Base-by-base conservation (phyloP, 64 coral and sea anemone species). In the Dendronephthya gigantea region DNA sequence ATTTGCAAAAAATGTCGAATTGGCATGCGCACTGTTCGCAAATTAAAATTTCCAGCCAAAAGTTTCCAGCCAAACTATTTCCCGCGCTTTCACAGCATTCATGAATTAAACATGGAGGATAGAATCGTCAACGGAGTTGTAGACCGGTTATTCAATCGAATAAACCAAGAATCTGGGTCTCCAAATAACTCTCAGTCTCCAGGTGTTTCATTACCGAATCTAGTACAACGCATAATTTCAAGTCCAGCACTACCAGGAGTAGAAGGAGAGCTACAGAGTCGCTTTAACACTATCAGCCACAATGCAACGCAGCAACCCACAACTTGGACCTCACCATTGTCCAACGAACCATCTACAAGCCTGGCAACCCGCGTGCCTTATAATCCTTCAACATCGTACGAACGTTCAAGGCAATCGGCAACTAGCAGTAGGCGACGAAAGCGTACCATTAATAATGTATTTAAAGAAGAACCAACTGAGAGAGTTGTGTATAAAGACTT, bases 41-140 rank as follows among this genome's bases (percentile, higher is more conserved):
- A n/a, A n/a, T n/a, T n/a, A n/a, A n/a, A n/a, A n/a, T n/a, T n/a
- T n/a, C n/a, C n/a, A n/a, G n/a, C n/a, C n/a, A n/a, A n/a, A n/a
- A 11, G 23, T 74, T 74, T 74, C 68, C 17, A 0, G 68, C 68
- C n/a, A 74, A 74, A 30, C 32, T 74, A n/a, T n/a, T n/a, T n/a
- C n/a, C n/a, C n/a, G n/a, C n/a, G n/a, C n/a, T n/a, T n/a, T n/a
- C n/a, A 12, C n/a, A 27, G 32, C n/a, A 8, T 28, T 74, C 68
- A 74, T 74, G 68, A 74, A n/a, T n/a, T 30, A 74, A 74, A 74
- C 68, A 74, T 74, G 68, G 68, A 74, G 17, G 68, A 74, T 12
- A 2, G 68, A 74, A 1, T 74, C n/a, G 25, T 74, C 68, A 74
- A 1, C 32, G 68, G 68, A 28, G 68, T 74, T 2, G 68, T 74